Percentiles rank a stretch among this genome's conserved stretches.
phyloP scores from a whole-genome alignment of 2,797 vertebrate genomes.

The Cebuella pygmaea region DNA sequence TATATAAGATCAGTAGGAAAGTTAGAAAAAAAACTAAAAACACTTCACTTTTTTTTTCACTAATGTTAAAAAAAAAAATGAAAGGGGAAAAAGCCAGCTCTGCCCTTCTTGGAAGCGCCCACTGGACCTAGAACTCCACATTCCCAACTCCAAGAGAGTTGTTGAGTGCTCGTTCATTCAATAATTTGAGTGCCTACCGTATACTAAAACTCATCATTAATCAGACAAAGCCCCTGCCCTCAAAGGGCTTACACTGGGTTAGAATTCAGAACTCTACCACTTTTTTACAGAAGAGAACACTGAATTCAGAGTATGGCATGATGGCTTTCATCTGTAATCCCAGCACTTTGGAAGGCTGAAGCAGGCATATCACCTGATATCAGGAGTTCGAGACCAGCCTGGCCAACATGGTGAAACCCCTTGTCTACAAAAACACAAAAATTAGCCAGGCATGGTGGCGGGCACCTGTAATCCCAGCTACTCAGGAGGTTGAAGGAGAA shows the following conservation, averaged over 20 bases:
- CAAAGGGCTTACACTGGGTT: neutral
- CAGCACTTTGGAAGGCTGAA: neutral
- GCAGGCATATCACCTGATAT: neutral
- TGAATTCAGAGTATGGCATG: neutral
- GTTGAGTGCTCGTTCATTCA: neutral
- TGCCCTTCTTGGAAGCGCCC: neutral
- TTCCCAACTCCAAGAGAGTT: neutral
- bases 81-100: neutral
- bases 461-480: neutral
- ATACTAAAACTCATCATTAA: constrained; percentile 10
- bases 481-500: neutral
- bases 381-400: neutral
- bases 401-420: neutral
- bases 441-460: neutral
- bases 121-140: constrained; percentile 2
- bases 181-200: neutral
- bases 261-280: neutral
- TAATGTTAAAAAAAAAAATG: neutral
- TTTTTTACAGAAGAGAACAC: constrained; percentile 1
- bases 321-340: neutral
- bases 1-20: neutral
- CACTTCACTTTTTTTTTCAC: neutral
- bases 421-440: neutral
- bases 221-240: neutral
- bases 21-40: neutral